Conservation (phyloP, 2,113 vertebrate genomes). For the Nycticorax nycticorax region DNA sequence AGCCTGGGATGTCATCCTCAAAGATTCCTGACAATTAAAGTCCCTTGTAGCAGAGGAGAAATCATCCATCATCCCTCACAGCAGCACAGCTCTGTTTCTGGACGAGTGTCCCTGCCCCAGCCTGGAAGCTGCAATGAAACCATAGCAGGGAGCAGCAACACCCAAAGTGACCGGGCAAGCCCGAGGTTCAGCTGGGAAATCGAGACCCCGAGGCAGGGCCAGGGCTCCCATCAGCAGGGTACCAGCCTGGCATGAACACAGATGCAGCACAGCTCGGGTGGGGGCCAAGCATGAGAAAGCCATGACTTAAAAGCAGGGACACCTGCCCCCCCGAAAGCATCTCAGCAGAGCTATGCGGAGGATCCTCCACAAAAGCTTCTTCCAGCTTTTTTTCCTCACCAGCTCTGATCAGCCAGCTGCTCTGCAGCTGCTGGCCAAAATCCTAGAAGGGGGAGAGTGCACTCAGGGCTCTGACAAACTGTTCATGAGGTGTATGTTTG, state of each 20-base stretch:
- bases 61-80: neutral
- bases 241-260: neutral
- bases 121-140: neutral
- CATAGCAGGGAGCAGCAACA: neutral
- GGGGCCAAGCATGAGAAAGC: neutral
- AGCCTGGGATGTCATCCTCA: neutral
- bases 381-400: neutral
- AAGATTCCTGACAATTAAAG: neutral
- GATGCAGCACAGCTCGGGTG: fast-evolving
- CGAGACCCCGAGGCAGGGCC: neutral
- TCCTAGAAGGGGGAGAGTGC: neutral
- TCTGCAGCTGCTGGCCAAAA: neutral
- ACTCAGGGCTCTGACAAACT: neutral
- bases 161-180: neutral
- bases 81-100: neutral
- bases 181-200: neutral
- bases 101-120: neutral
- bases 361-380: neutral
- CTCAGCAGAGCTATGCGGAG: neutral
- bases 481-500: neutral
- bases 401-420: neutral
- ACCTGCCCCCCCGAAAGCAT: fast-evolving
- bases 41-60: neutral
- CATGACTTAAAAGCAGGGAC: neutral
- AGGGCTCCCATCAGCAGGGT: neutral